Percentiles rank a stretch among this genome's conserved stretches.
phyloP scores from a whole-genome alignment of 1,140 invertebrate genomes.

The Lutraria rhynchaena region DNA sequence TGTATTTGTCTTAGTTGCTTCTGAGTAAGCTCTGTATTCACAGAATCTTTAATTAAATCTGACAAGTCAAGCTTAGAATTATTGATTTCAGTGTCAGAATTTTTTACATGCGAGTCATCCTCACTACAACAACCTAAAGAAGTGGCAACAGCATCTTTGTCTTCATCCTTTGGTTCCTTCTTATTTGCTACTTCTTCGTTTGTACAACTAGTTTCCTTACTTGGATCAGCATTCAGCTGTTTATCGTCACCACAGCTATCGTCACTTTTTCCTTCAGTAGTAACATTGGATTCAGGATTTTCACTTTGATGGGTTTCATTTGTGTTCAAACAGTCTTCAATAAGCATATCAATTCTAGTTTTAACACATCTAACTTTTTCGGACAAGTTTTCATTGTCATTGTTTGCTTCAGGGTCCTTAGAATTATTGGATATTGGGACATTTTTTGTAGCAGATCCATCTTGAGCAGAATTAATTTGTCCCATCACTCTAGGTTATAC shows the following conservation, averaged over 20 bases:
- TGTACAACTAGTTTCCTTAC: slow-evolving; percentile 1
- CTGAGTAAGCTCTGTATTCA: slow-evolving; percentile 23
- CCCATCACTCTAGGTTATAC: neutral
- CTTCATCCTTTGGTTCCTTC: neutral
- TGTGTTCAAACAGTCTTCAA: slow-evolving; percentile 37
- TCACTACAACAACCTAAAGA: no score
- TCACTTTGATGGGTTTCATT: slow-evolving; percentile 12
- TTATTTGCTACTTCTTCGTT: slow-evolving; percentile 42
- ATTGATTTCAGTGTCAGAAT: slow-evolving; percentile 10
- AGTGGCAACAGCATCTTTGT: neutral
- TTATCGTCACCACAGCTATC: slow-evolving; percentile 43
- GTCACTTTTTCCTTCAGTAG: neutral
- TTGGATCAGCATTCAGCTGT: slow-evolving; percentile 1
- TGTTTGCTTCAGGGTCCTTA: neutral
- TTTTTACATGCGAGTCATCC: neutral
- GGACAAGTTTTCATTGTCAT: neutral
- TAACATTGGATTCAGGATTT: neutral
- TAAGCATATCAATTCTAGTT: slow-evolving; percentile 51
- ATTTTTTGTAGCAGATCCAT: neutral
- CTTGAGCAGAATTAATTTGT: slow-evolving; percentile 20
- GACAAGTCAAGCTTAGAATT: slow-evolving; percentile 5
- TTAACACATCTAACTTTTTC: slow-evolving; percentile 42
- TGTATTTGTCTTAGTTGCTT: slow-evolving; percentile 29
- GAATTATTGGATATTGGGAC: neutral
- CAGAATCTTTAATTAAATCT: slow-evolving; percentile 41